Conservation (phyloP, 2,113 vertebrate species). For the Oncorhynchus mykiss region DNA sequence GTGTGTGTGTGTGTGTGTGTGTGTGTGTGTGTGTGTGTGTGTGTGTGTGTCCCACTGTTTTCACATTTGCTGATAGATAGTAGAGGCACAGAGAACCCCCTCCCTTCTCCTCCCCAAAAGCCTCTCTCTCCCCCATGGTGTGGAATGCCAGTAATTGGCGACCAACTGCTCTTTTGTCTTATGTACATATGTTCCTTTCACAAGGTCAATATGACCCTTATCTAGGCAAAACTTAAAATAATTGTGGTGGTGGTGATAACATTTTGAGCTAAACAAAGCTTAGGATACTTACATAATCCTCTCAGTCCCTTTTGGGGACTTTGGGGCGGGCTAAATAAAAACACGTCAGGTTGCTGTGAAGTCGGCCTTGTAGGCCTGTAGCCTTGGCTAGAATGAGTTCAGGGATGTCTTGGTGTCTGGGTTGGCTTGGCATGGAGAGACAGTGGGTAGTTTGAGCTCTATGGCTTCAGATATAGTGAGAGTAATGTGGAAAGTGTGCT, state of each 20-base stretch:
- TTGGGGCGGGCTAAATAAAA: neutral
- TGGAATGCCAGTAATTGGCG: conserved; percentile 38
- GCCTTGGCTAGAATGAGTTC: neutral
- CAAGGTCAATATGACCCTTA: neutral
- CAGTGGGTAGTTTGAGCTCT: too few relatives aligned
- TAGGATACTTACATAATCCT: neutral
- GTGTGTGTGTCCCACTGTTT: conserved; percentile 28
- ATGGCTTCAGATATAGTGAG: too few relatives aligned
- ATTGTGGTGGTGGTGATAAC: neutral
- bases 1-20: conserved; percentile 11
- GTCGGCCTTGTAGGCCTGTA: neutral
- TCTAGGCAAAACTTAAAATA: neutral
- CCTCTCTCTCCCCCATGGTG: conserved; percentile 21
- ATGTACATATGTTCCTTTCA: conserved; percentile 28
- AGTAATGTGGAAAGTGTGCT: too few relatives aligned
- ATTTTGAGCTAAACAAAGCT: neutral
- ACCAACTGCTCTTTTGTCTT: conserved; percentile 17
- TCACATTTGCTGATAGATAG: conserved; percentile 44
- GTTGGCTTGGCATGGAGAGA: too few relatives aligned
- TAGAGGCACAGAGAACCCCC: conserved; percentile 1
- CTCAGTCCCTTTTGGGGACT: neutral
- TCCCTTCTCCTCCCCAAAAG: neutral
- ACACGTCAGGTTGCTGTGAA: neutral
- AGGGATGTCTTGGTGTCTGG: neutral
- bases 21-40: conserved; percentile 21